Percentiles rank a stretch among this genome's conserved stretches.
Evolutionary conservation across 2,113 vertebrate species (phyloP).

Genomic region (Alectura lathami): DNA sequence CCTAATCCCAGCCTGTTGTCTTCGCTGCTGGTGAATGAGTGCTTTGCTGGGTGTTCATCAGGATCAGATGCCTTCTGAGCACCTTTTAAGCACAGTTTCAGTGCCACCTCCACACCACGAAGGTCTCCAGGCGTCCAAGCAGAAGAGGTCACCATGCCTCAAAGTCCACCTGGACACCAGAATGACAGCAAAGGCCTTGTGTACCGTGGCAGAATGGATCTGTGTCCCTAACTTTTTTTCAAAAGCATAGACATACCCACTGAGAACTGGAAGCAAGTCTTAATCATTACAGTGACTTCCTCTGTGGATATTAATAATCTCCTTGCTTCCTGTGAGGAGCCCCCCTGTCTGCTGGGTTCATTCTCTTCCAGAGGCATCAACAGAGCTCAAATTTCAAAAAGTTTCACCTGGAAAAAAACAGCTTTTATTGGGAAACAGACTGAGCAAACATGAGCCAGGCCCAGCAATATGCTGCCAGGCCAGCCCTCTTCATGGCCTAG

Average conservation of each 20-base stretch:
- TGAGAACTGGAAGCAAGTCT: neutral
- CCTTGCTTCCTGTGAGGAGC: neutral
- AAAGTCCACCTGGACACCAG: neutral
- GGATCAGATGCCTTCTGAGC: neutral
- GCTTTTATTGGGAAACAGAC: neutral
- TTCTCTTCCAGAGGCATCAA: neutral
- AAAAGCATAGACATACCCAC: neutral
- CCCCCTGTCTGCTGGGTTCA: neutral
- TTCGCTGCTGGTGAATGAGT: neutral
- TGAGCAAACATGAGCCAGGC: neutral
- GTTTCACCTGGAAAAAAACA: neutral
- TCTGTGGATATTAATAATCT: conserved; percentile 28
- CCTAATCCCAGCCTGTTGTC: neutral
- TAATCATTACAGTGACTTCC: conserved; percentile 35
- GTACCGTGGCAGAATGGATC: neutral
- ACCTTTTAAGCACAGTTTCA: neutral
- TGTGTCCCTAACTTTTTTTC: neutral
- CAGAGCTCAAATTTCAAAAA: neutral
- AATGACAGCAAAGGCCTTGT: neutral
- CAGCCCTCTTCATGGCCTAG: fast-evolving
- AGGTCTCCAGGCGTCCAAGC: neutral
- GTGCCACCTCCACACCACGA: neutral
- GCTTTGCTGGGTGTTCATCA: neutral
- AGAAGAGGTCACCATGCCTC: neutral
- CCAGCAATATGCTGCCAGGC: neutral